Conservation (phyloP, 2,113 vertebrate species). For the Cheirogaleus medius region DNA sequence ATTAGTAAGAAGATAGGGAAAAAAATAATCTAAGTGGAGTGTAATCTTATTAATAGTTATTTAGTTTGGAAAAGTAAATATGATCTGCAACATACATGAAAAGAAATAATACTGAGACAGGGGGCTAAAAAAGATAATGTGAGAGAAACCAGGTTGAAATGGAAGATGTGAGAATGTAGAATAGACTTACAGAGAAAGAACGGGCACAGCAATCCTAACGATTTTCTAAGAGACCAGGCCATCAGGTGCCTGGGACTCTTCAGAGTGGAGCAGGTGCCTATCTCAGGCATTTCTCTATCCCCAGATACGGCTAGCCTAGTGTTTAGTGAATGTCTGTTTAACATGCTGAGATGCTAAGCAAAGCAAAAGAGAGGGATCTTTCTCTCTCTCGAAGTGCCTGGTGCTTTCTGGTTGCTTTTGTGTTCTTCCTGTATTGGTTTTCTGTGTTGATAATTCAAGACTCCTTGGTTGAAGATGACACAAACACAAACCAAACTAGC, state of each 20-base stretch:
- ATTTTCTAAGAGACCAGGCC: background rate
- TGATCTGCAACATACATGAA: background rate
- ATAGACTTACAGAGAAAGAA: background rate
- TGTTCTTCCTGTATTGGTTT: background rate
- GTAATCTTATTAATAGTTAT: background rate
- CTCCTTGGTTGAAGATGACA: background rate
- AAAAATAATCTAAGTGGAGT: background rate
- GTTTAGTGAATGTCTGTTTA: background rate
- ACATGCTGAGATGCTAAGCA: background rate
- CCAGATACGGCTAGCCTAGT: background rate
- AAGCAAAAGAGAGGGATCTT: background rate
- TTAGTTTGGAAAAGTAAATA: slow-evolving; percentile 9
- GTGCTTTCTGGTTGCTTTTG: background rate
- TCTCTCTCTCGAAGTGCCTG: background rate
- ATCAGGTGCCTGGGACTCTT: background rate
- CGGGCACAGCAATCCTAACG: background rate
- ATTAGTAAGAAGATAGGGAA: background rate
- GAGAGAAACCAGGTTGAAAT: background rate
- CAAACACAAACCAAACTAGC: background rate
- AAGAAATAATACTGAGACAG: background rate
- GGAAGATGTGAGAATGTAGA: background rate
- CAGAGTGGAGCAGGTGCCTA: background rate
- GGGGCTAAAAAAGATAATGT: background rate
- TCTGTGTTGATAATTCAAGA: background rate
- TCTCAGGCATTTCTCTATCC: background rate